Base-by-base conservation (phyloP, 2,888 invertebrate species). In the Cephalotes varians region DNA sequence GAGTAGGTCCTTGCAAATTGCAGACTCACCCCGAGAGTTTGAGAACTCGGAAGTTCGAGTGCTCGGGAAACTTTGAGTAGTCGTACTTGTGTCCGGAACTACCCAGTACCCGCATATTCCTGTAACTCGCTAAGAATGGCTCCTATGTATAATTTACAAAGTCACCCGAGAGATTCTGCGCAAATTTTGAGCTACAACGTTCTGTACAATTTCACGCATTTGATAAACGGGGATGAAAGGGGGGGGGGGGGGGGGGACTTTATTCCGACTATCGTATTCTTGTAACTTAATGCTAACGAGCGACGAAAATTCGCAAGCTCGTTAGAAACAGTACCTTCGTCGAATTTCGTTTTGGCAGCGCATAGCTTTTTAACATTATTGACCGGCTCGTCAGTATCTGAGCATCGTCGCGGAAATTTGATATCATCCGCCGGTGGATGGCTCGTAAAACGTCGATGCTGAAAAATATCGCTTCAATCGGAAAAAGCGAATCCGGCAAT, bases 1-100 rank as follows among this genome's bases (percentile, higher is more conserved):
- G 77, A 69, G 77, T 77, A 69, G 76, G 69, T 77, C 77, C 77
- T 77, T 69, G 69, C 77, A 77, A 79, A 79, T 79, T 71, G 77
- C 71, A 44, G 71, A 71, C 77, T 79, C 71, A 79, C 15, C 69
- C 77, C 54, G 37, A 28, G 56, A 79, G 77, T 79, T 77, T 44
- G 71, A 69, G 54, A 79, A 79, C 77, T 71, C 77, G 77, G 40
- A 56, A 71, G 77, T 79, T 79, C 56, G 77, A 79, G 71, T 71
- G 71, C 77, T 44, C 71, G 56, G 67, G 62, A 71, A 79, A 71
- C 77, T 79, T 79, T 10, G 71, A 56, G 34, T 47, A 79, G 56
- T 74, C 74, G 74, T 71, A 79, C 71, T 79, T 56, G 54, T 56
- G 71, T 47, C 44, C 56, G 77, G 77, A 79, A 77, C 31, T 77